Percentiles rank a stretch among this genome's conserved stretches.
Evolutionary conservation across 2,797 vertebrate species (phyloP).

Genomic region (Poeciliopsis paucimaculata): DNA sequence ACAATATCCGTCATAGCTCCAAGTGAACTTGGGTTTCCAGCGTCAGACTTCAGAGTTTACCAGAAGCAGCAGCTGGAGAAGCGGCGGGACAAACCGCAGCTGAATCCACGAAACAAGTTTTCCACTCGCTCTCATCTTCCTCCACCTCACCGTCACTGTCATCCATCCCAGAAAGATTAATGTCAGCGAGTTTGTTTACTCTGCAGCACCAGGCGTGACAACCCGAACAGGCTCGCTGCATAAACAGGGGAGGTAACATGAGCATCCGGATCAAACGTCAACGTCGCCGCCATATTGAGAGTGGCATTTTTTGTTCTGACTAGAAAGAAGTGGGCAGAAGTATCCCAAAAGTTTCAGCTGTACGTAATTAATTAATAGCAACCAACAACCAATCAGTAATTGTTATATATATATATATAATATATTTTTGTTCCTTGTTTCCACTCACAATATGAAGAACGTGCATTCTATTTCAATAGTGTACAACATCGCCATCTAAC

Average conservation of each 20-base stretch:
- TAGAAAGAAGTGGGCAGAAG: not conserved
- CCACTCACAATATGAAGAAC: not conserved
- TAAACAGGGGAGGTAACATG: not conserved
- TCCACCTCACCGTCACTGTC: conserved; percentile 54
- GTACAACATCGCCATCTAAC: conserved; percentile 33
- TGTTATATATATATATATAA: not conserved
- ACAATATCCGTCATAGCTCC: not conserved
- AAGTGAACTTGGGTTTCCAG: not conserved
- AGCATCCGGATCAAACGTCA: not conserved
- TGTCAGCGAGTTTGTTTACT: not conserved
- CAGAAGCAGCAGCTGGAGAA: conserved; percentile 26
- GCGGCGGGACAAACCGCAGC: not conserved
- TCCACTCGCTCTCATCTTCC: conserved; percentile 75
- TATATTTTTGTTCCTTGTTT: not conserved
- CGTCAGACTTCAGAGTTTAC: conserved; percentile 38
- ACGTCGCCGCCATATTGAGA: not conserved
- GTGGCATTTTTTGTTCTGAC: not conserved
- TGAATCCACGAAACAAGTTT: conserved; percentile 43
- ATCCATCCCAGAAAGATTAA: conserved; percentile 44
- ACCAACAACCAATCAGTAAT: not conserved
- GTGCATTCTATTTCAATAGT: not conserved
- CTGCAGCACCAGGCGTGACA: not conserved
- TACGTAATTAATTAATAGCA: not conserved
- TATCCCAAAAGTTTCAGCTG: not conserved
- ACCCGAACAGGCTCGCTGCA: not conserved